These are phyloP conservation scores for Heteromormyrus szaboi DNA, from an alignment of 2,797 vertebrate genomes.

Conservation along the genomic window DNA sequence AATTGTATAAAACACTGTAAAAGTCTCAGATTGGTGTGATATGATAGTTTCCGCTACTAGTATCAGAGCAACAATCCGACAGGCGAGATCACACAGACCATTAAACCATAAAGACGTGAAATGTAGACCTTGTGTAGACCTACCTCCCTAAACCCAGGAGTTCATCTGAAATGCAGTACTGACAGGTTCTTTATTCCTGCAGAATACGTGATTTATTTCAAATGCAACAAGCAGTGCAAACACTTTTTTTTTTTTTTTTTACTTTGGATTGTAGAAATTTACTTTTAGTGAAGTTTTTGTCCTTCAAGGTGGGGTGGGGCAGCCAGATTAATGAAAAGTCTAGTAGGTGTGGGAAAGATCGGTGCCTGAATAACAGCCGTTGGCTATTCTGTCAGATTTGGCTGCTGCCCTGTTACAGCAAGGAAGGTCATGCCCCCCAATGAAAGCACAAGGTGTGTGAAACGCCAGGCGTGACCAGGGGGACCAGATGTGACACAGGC, in stretches of 20 bases:
- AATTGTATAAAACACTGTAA: neutral
- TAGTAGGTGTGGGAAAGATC: neutral
- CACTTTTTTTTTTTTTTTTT: neutral
- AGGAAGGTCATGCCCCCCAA: neutral
- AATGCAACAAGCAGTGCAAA: neutral
- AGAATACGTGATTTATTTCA: neutral
- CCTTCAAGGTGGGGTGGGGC: neutral
- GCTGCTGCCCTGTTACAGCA: neutral
- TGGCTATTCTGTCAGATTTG: neutral
- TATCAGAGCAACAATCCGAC: neutral
- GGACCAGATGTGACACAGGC: conserved; percentile 5
- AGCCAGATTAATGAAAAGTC: neutral
- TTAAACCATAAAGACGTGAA: neutral
- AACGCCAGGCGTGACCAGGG: neutral
- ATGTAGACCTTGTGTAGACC: neutral
- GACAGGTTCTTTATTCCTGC: neutral
- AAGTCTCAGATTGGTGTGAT: neutral
- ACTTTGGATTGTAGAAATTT: neutral
- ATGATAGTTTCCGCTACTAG: neutral
- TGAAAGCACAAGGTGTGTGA: neutral
- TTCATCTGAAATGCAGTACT: neutral
- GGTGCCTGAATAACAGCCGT: neutral
- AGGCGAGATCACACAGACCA: neutral
- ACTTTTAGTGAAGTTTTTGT: neutral
- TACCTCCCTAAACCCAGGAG: neutral